These are phyloP conservation scores for Pogonocherus hispidulus DNA, from an alignment of 2,888 invertebrate genomes.

Conservation along the genomic window DNA sequence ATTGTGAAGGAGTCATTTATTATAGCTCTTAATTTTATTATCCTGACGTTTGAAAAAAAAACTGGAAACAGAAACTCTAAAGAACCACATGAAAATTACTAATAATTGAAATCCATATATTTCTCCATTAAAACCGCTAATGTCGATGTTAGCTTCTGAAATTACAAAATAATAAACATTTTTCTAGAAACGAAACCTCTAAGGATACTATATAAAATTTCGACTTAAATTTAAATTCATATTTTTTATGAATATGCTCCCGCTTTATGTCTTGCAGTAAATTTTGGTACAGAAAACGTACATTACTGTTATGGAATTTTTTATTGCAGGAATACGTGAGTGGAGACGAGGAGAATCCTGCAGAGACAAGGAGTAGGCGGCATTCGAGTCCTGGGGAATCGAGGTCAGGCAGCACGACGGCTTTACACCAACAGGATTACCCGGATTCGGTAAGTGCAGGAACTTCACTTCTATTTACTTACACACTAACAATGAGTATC, in stretches of 20 bases:
- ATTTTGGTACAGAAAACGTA: background rate
- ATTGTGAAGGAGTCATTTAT: too few relatives aligned
- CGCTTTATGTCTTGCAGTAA: background rate
- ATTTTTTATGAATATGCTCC: slow-evolving; percentile 6
- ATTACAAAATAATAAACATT: too few relatives aligned
- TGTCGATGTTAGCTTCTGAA: too few relatives aligned
- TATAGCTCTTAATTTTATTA: too few relatives aligned
- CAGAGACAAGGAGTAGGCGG: slow-evolving; percentile 70
- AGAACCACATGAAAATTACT: too few relatives aligned
- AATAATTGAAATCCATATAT: too few relatives aligned
- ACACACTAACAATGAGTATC: background rate
- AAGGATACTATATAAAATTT: background rate
- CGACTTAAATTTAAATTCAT: background rate
- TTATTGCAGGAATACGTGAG: slow-evolving; percentile 76
- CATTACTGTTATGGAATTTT: background rate
- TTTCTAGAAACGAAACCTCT: background rate
- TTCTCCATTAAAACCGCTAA: too few relatives aligned
- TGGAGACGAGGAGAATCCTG: slow-evolving; percentile 76
- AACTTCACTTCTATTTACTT: background rate
- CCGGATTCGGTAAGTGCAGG: slow-evolving; percentile 73
- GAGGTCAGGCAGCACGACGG: slow-evolving; percentile 77
- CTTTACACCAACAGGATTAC: slow-evolving; percentile 73
- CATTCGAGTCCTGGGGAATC: slow-evolving; percentile 82
- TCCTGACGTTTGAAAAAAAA: too few relatives aligned
- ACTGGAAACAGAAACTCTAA: too few relatives aligned